Evolutionary conservation across 1,140 invertebrate genomes (phyloP), one percentile per base, ranked within the genome.

Genomic region (Drosophila elegans): DNA sequence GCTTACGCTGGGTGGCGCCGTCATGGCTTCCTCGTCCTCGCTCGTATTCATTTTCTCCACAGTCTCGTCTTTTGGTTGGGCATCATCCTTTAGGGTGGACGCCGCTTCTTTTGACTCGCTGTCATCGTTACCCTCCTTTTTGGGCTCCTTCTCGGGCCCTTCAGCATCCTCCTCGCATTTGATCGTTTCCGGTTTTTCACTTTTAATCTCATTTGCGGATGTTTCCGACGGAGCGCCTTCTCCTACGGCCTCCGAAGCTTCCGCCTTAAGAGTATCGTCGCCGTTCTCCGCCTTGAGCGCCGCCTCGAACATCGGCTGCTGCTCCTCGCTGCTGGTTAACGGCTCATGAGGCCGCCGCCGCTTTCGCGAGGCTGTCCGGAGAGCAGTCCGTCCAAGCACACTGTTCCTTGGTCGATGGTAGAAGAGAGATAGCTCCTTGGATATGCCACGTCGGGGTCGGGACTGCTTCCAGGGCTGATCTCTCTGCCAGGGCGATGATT

Each of bases 401-500:
- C 94, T 93, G 42, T 93, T 88, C 74, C 92, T 93, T 32, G 95
- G 94, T 60, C 95, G 93, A 82, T 94, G 94, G 91, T 96, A 97
- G 82, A 94, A 95, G 80, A 97, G 95, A 80, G 94, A 94, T 92
- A 97, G 94, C 92, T 96, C 95, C 81, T 94, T 95, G 63, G 95
- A 96, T 48, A 95, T 93, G 90, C 95, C 95, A 38, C 94, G 94
- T 60, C 95, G 94, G 36, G 97, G 96, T 73, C 94, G 93, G 32
- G 94, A 93, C 92, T 97, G 96, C 91, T 97, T 97, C 96, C 96
- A 97, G 81, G 95, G 95, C 91, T 97, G 96, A 92, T 97, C 96
- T 71, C 96, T 94, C 92, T 97, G 96, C 96, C 96, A 97, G 60
- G 96, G 96, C 80, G 96, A 97, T 45, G 96, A 97, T 88, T 97